Evolutionary conservation across 2,888 invertebrate genomes (phyloP).

Genomic region (Sinodicranocentrus sp.): DNA sequence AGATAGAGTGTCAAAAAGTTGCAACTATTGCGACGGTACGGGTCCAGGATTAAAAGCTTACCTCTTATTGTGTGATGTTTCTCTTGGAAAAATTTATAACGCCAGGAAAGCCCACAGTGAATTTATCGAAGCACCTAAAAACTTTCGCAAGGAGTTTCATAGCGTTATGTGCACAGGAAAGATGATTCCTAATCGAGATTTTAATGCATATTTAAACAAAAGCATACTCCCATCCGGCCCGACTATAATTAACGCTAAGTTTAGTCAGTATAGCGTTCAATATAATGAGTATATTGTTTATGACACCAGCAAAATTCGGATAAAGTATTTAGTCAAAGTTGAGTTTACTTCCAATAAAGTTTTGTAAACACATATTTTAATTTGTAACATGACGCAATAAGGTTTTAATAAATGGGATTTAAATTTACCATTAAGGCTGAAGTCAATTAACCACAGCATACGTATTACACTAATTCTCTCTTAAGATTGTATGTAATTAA

Average conservation of each 20-base stretch:
- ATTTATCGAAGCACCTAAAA: neutral
- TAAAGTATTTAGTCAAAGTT: constrained; percentile 43
- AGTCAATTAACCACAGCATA: too few relatives aligned
- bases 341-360: too few relatives aligned
- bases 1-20: constrained; percentile 60
- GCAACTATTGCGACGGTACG: constrained; percentile 42
- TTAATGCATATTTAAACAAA: neutral
- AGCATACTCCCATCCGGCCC: constrained; percentile 34
- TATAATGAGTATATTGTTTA: constrained; percentile 63
- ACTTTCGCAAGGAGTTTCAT: neutral
- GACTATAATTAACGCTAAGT: constrained; percentile 6
- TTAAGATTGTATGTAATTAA: too few relatives aligned
- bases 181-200: constrained; percentile 1
- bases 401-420: too few relatives aligned
- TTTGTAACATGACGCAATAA: too few relatives aligned
- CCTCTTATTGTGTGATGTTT: constrained; percentile 68
- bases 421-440: too few relatives aligned
- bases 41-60: constrained; percentile 2
- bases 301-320: constrained; percentile 17
- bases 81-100: constrained; percentile 59
- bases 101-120: constrained; percentile 31
- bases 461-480: too few relatives aligned
- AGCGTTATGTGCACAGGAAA: constrained; percentile 13
- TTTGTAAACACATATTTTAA: too few relatives aligned
- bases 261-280: neutral